Conservation (phyloP, 2,113 vertebrate species). For the Perca schrenkii region DNA sequence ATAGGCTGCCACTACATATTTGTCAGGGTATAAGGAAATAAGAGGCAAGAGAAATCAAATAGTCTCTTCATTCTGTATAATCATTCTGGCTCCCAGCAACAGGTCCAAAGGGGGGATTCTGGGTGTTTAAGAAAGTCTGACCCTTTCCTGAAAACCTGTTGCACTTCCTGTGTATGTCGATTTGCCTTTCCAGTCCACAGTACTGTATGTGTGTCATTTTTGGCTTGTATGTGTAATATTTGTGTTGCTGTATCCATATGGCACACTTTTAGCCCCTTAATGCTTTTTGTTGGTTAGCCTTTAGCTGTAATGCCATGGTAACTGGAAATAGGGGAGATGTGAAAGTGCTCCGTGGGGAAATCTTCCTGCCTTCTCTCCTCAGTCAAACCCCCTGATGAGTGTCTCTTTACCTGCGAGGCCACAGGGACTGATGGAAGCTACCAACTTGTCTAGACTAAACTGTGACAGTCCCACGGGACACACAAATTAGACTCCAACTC, state of each 20-base stretch:
- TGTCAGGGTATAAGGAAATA: constrained; percentile 2
- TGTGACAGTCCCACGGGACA: constrained; percentile 53
- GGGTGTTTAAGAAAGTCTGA: not conserved
- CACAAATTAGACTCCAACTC: constrained; percentile 72
- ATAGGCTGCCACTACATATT: not conserved
- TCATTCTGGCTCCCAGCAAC: constrained; percentile 17
- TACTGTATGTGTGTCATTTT: not conserved
- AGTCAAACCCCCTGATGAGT: constrained; percentile 45
- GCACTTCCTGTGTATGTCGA: not conserved
- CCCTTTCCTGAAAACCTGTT: not conserved
- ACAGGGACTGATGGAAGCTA: constrained; percentile 64
- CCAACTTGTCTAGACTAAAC: constrained; percentile 80
- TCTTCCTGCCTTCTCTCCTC: constrained; percentile 28
- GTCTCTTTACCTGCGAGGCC: constrained; percentile 51
- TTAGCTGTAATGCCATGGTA: constrained; percentile 78
- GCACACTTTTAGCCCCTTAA: constrained; percentile 42
- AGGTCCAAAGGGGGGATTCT: not conserved
- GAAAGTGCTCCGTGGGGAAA: constrained; percentile 53
- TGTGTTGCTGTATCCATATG: constrained; percentile 35
- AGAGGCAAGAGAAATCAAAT: constrained; percentile 1
- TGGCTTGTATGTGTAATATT: constrained; percentile 16
- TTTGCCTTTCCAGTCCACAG: not conserved
- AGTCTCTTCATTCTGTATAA: constrained; percentile 9
- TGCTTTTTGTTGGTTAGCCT: constrained; percentile 66
- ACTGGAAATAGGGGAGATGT: constrained; percentile 75